phyloP scores from a whole-genome alignment of 2,113 vertebrate genomes.

The Platichthys flesus region DNA sequence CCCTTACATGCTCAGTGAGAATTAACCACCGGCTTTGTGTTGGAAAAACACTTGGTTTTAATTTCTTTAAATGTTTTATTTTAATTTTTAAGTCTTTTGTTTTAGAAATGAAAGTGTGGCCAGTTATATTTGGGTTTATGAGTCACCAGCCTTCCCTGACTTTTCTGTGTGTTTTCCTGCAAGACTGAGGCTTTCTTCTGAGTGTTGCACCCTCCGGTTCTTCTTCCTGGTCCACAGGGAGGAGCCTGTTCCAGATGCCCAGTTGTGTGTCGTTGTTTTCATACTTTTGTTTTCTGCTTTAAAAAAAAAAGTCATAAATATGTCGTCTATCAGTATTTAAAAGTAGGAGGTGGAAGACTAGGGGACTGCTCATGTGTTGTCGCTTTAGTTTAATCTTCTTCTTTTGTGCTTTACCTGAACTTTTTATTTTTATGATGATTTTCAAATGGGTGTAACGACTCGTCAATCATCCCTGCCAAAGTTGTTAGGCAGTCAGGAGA shows the following conservation, averaged over 20 bases:
- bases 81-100: neutral
- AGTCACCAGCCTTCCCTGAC: slow-evolving; percentile 36
- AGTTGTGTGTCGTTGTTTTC: slow-evolving; percentile 68
- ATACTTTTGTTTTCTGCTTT: slow-evolving; percentile 64
- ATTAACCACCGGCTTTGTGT: slow-evolving; percentile 11
- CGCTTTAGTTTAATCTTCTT: slow-evolving; percentile 62
- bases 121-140: slow-evolving; percentile 19
- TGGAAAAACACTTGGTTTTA: neutral
- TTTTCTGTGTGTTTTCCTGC: slow-evolving; percentile 9
- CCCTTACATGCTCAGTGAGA: neutral
- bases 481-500: slow-evolving; percentile 71
- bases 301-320: slow-evolving; percentile 58
- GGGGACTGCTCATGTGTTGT: slow-evolving; percentile 64
- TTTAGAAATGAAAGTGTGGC: neutral
- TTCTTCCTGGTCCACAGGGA: slow-evolving; percentile 66
- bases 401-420: slow-evolving; percentile 61
- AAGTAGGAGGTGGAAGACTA: slow-evolving; percentile 70
- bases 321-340: slow-evolving; percentile 84
- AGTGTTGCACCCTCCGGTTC: slow-evolving; percentile 48
- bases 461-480: slow-evolving; percentile 72
- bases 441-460: slow-evolving; percentile 47
- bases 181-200: slow-evolving; percentile 13
- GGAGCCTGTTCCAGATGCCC: slow-evolving; percentile 64
- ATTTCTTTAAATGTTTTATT: too few species aligned
- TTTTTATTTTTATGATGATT: slow-evolving; percentile 54